Evolutionary conservation across 2,113 vertebrate genomes (phyloP).

Genomic region (Oncorhynchus keta): DNA sequence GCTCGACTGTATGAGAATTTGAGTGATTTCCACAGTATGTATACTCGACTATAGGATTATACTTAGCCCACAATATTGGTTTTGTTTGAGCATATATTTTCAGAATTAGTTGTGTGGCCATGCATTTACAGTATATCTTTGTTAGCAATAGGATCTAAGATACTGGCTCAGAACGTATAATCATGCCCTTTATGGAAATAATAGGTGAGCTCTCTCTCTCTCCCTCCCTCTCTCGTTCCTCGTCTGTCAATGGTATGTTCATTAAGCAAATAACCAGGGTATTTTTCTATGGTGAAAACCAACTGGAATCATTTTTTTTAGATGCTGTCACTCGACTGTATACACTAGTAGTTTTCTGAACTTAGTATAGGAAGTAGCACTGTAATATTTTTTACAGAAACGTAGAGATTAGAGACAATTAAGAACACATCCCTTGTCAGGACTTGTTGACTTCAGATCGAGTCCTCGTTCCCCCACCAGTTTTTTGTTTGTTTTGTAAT

Average conservation of each 20-base stretch:
- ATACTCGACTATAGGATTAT: constrained; percentile 54
- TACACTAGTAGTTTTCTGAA: constrained; percentile 38
- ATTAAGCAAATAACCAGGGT: constrained; percentile 65
- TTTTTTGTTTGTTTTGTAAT: constrained; percentile 49
- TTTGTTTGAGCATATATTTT: constrained; percentile 50
- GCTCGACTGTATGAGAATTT: constrained; percentile 21
- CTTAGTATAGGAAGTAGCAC: constrained; percentile 38
- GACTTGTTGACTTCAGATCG: constrained; percentile 50
- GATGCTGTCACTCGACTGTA: constrained; percentile 27
- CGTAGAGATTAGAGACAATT: constrained; percentile 55
- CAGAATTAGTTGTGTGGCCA: constrained; percentile 60
- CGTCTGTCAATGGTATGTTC: constrained; percentile 8
- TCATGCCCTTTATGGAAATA: constrained; percentile 12
- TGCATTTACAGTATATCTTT: constrained; percentile 49
- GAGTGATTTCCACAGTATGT: constrained; percentile 20
- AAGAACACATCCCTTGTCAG: constrained; percentile 50
- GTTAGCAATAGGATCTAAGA: constrained; percentile 46
- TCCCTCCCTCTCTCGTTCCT: too few species aligned
- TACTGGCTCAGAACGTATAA: constrained; percentile 19
- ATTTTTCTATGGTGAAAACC: constrained; percentile 68
- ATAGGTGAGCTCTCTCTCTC: too few species aligned
- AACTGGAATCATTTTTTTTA: constrained; percentile 18
- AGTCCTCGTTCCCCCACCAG: constrained; percentile 21
- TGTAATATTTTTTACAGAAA: constrained; percentile 57
- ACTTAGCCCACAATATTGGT: constrained; percentile 54